Conservation (phyloP, 35 echinoderm and acorn worm species). For the Holothuria glaberrima region DNA sequence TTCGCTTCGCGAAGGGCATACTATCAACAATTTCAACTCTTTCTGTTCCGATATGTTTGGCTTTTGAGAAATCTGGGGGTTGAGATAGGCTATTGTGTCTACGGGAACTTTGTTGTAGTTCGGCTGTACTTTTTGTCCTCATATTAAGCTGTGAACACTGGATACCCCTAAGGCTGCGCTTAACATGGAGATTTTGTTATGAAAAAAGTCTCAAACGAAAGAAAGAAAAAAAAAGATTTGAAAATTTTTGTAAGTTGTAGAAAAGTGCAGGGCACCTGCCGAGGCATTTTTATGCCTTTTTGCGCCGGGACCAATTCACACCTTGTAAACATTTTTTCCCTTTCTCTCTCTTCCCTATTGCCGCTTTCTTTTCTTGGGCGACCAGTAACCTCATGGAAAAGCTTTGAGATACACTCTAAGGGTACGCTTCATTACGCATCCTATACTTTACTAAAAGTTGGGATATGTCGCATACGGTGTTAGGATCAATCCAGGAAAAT, state of each 20-base stretch:
- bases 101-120: slow-evolving; percentile 46
- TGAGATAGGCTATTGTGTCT: slow-evolving; percentile 48
- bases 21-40: slow-evolving; percentile 48
- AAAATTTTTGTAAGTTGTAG: background rate
- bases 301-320: slow-evolving; percentile 26
- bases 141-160: slow-evolving; percentile 50
- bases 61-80: slow-evolving; percentile 45
- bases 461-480: background rate
- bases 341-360: background rate
- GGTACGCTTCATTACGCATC: slow-evolving; percentile 46
- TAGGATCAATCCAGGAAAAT: background rate
- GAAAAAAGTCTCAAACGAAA: slow-evolving; percentile 5
- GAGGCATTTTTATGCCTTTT: slow-evolving; percentile 8
- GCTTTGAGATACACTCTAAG: background rate
- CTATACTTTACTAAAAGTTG: background rate
- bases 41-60: slow-evolving; percentile 10
- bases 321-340: background rate
- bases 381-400: background rate
- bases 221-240: background rate
- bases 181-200: slow-evolving; percentile 50
- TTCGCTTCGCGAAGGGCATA: slow-evolving; percentile 25
- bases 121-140: slow-evolving; percentile 52
- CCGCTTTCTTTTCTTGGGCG: background rate
- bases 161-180: slow-evolving; percentile 37
- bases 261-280: slow-evolving; percentile 47